phyloP scores from a whole-genome alignment of 2,797 vertebrate species.

The Oreochromis grahami region DNA sequence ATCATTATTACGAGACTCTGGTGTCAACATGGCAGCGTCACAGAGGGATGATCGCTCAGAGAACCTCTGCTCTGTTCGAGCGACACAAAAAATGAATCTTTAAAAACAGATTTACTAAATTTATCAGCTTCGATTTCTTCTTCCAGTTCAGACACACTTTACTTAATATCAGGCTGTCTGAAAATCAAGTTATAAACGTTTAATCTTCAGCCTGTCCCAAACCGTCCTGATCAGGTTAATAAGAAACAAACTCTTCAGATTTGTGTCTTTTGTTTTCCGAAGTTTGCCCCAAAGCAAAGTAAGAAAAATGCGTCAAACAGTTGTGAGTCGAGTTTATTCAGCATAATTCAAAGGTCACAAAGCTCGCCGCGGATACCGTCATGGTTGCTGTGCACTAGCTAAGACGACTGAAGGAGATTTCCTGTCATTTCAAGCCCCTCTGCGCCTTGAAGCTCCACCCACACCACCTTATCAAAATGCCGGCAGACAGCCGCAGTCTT shows the following conservation, averaged over 20 bases:
- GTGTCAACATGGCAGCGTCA: not conserved
- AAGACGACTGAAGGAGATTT: not conserved
- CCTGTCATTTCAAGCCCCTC: not conserved
- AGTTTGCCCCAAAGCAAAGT: not conserved
- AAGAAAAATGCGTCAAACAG: not conserved
- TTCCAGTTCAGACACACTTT: accelerated
- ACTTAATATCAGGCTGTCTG: not conserved
- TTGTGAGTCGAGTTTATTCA: not conserved
- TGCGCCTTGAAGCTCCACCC: not conserved
- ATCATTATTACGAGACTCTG: not conserved
- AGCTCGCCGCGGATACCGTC: not conserved
- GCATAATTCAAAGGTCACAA: not conserved
- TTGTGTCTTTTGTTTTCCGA: not conserved
- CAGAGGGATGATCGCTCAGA: not conserved
- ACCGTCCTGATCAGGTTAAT: accelerated
- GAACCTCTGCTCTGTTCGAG: not conserved
- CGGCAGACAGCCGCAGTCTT: not conserved
- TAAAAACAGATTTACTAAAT: not conserved
- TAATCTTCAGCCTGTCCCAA: not conserved
- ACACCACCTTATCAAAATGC: not conserved
- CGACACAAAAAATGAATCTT: not conserved
- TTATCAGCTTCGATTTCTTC: not conserved
- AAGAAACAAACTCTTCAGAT: not conserved
- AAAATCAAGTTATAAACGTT: not conserved
- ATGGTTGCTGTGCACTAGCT: accelerated